These are phyloP conservation scores for Ficedula albicollis DNA, from an alignment of 2,797 vertebrate genomes.

Conservation along the genomic window DNA sequence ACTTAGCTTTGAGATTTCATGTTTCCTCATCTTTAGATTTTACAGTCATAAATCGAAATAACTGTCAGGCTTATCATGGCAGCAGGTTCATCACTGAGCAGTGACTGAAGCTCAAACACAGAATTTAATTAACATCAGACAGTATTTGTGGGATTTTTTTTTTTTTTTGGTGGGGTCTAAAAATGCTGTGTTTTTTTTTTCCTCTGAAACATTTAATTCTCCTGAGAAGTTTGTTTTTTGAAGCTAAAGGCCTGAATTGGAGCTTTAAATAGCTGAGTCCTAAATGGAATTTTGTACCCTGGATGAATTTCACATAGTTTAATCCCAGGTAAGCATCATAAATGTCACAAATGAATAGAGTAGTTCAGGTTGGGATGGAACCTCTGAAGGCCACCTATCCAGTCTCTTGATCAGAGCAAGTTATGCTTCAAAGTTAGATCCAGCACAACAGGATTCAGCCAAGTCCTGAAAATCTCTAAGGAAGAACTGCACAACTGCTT, in stretches of 20 bases:
- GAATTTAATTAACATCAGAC: slow-evolving; percentile 29
- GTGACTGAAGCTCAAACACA: neutral
- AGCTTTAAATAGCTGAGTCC: neutral
- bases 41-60: slow-evolving; percentile 6
- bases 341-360: neutral
- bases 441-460: neutral
- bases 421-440: neutral
- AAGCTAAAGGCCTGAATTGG: neutral
- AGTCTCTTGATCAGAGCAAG: neutral
- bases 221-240: neutral
- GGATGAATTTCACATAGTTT: neutral
- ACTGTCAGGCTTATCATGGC: neutral
- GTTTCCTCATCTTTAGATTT: neutral
- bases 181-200: neutral
- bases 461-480: neutral
- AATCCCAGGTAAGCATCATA: neutral
- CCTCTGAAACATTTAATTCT: neutral
- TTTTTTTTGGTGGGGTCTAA: neutral
- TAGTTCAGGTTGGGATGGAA: neutral
- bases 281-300: neutral
- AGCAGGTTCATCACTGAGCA: neutral
- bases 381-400: neutral
- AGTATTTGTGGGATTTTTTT: neutral
- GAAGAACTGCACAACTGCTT: neutral
- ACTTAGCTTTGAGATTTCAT: neutral